Conservation (phyloP, 2,797 vertebrate genomes). For the Alosa sapidissima region DNA sequence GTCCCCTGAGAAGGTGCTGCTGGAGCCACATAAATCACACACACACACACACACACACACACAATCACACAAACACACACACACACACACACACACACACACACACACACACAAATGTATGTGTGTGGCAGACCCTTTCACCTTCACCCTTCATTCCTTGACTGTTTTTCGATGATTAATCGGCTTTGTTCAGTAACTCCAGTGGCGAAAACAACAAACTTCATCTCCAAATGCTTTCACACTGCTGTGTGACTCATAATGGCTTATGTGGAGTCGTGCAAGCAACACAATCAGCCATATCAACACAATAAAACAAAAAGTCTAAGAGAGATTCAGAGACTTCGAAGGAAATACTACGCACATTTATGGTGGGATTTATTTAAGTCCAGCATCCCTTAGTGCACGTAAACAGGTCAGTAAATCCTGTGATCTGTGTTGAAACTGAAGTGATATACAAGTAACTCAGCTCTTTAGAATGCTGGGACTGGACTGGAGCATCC, state of each 20-base stretch:
- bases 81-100: neutral
- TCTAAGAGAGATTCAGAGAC: neutral
- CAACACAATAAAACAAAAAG: neutral
- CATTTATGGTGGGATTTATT: neutral
- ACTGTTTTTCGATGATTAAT: neutral
- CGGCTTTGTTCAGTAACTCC: slow-evolving; percentile 57
- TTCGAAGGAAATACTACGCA: neutral
- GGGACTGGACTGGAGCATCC: neutral
- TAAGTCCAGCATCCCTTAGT: neutral
- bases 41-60: neutral
- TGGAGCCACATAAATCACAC: slow-evolving; percentile 2
- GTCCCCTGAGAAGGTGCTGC: neutral
- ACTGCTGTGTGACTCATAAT: neutral
- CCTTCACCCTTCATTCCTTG: neutral
- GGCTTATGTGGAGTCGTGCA: neutral
- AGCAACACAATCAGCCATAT: neutral
- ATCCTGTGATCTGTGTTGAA: neutral
- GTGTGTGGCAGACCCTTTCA: neutral
- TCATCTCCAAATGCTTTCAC: neutral
- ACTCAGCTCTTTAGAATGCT: neutral
- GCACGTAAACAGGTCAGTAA: neutral
- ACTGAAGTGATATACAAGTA: neutral
- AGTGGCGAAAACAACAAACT: slow-evolving; percentile 46
- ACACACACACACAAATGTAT: neutral
- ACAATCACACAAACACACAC: too few species aligned